These are phyloP conservation scores for Troides aeacus DNA, from an alignment of 2,888 invertebrate species.

Conservation along the genomic window DNA sequence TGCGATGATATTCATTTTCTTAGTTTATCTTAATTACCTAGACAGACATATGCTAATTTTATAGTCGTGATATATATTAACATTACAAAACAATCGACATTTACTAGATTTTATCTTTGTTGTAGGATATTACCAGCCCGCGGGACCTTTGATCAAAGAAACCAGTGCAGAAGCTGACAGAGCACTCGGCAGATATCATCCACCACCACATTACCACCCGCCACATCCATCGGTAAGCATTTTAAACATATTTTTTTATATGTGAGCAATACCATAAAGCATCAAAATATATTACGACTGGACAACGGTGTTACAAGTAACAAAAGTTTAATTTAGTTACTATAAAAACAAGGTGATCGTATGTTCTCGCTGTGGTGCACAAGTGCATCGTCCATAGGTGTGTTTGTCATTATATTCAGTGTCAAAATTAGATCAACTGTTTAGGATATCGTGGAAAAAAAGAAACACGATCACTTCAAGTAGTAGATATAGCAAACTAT, in stretches of 20 bases:
- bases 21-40: too few relatives aligned
- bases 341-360: too few relatives aligned
- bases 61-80: too few relatives aligned
- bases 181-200: constrained; percentile 70
- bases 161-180: constrained; percentile 72
- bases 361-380: too few relatives aligned
- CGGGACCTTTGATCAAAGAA: constrained; percentile 91
- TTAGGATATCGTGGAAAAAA: too few relatives aligned
- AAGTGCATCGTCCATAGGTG: too few relatives aligned
- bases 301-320: background rate
- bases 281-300: background rate
- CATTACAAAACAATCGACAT: background rate
- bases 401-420: too few relatives aligned
- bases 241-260: background rate
- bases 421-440: too few relatives aligned
- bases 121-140: constrained; percentile 94
- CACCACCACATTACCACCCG: constrained; percentile 68
- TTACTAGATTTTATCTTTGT: constrained; percentile 7
- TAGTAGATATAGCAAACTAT: too few relatives aligned
- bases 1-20: too few relatives aligned
- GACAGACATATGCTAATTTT: too few relatives aligned
- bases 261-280: background rate
- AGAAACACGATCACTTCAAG: too few relatives aligned
- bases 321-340: background rate
- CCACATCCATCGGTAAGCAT: constrained; percentile 74